Evolutionary conservation across 2,888 invertebrate species (phyloP).

Genomic region (Mamestra brassicae): DNA sequence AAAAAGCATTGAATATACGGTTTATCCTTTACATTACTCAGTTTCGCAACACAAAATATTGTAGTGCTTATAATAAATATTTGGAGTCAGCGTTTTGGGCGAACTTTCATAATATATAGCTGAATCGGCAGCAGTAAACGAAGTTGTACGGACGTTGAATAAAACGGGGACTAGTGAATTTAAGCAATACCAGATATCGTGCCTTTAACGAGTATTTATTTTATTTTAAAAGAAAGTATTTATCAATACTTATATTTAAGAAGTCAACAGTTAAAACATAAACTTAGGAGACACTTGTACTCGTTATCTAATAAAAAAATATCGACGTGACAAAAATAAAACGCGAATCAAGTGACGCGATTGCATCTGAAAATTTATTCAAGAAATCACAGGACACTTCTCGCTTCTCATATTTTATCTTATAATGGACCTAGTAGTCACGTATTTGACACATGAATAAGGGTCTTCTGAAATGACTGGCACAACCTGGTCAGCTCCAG

Average conservation of each 20-base stretch:
- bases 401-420: not conserved
- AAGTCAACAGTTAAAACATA: too few species aligned
- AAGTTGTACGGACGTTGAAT: slow-evolving; percentile 10
- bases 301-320: not conserved
- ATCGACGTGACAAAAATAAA: not conserved
- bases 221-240: too few species aligned
- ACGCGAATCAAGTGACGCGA: not conserved
- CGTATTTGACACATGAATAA: not conserved
- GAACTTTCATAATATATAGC: slow-evolving; percentile 47
- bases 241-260: too few species aligned
- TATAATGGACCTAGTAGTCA: not conserved
- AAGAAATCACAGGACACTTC: not conserved
- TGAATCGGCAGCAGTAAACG: slow-evolving; percentile 31
- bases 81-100: slow-evolving; percentile 27
- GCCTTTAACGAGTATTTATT: not conserved
- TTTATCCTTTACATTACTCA: slow-evolving; percentile 27
- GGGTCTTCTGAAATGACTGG: too few species aligned
- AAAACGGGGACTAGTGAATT: slow-evolving; percentile 32
- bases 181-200: not conserved
- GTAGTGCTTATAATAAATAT: slow-evolving; percentile 46
- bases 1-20: slow-evolving; percentile 22
- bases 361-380: not conserved
- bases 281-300: too few species aligned
- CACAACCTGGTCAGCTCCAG: too few species aligned
- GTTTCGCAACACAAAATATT: slow-evolving; percentile 36